Percentiles rank a stretch among this genome's conserved stretches.
These are phyloP conservation scores for Drosophila fungiperda DNA, from an alignment of 2,888 invertebrate species.

Conservation along the genomic window DNA sequence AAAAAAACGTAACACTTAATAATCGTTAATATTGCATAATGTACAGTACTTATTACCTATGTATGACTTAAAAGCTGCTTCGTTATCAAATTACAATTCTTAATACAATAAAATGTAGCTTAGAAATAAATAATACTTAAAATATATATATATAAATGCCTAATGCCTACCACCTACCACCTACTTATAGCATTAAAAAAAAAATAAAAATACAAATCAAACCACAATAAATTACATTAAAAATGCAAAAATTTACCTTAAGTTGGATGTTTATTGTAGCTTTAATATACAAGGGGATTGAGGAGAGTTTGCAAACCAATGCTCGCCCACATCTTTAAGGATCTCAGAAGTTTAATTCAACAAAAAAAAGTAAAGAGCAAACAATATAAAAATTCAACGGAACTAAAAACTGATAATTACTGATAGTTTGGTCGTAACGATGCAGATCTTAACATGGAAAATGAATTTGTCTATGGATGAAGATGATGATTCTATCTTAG, in stretches of 20 bases:
- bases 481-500: background rate
- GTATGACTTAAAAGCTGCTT: constrained; percentile 35
- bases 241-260: constrained; percentile 19
- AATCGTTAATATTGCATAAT: constrained; percentile 41
- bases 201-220: constrained; percentile 34
- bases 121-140: constrained; percentile 9
- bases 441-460: background rate
- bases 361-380: background rate
- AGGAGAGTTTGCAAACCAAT: background rate
- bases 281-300: background rate
- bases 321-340: background rate
- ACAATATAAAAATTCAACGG: background rate
- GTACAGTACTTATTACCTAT: constrained; percentile 52
- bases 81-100: constrained; percentile 47
- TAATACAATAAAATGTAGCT: constrained; percentile 34
- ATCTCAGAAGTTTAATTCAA: background rate
- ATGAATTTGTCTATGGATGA: background rate
- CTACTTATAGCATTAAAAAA: constrained; percentile 44
- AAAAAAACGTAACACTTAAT: constrained; percentile 19
- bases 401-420: background rate
- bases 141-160: constrained; percentile 18
- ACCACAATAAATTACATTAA: constrained; percentile 42
- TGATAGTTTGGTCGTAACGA: background rate
- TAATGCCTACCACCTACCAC: constrained; percentile 50
- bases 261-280: background rate